Base-by-base conservation (phyloP, 2,797 vertebrate genomes). In the Alcedo atthis region DNA sequence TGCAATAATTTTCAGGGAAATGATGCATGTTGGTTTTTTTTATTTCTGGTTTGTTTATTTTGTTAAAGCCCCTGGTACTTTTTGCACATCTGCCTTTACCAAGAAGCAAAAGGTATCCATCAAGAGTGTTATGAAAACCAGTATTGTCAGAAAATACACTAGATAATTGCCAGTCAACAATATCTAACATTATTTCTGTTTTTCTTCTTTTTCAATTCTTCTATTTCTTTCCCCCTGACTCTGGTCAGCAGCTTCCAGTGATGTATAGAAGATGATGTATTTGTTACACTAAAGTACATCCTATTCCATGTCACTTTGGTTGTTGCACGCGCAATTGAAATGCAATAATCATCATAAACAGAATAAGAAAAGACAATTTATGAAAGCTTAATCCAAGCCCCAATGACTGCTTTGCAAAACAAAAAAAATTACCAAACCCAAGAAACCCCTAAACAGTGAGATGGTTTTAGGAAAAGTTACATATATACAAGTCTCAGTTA, bases 391-490 rank as follows among this genome's bases (percentile, higher is more conserved):
- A 85, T 70, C 46, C 35, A 78, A 68, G 46, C 81, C 11, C 6
- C 1, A 89, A 58, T 28, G 76, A 49, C 54, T 32, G 6, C 57
- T 82, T 86, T 77, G 35, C 59, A 63, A 89, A 78, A 26, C 43
- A 45, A 42, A 75, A 76, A 76, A 42, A 66, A 33, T 30, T 9
- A 57, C 12, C 73, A 85, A 59, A 86, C 20, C 76, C n/a, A 91
- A 78, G 42, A 61, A 78, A 57, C 57, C 57, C 67, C 43, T 91
- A 15, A 78, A 67, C n/a, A 73, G 55, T 18, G 20, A 91, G 69
- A 66, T 43, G 78, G 21, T 79, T 94, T 91, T 84, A 89, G 67
- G 80, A 92, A 96, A 97, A 97, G 94, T 97, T 97, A 71, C 46
- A 76, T 79, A 90, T 90, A 91, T 75, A 70, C 42, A 80, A 95